Evolutionary conservation across 2,888 invertebrate genomes (phyloP).

Genomic region (Eupsilia transversa): DNA sequence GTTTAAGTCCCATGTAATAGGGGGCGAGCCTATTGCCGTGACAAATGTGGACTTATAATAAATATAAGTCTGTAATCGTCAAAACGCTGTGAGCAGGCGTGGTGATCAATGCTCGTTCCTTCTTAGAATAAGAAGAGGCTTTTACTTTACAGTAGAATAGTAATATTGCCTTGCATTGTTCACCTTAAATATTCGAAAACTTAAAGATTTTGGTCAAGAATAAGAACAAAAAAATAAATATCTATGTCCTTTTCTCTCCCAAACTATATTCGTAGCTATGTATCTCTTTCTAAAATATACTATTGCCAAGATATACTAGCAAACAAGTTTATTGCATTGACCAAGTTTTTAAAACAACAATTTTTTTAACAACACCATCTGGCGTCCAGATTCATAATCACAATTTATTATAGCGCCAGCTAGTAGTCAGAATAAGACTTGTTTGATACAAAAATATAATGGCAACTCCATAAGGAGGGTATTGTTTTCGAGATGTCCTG

Average conservation of each 20-base stretch:
- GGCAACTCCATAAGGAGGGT: not conserved
- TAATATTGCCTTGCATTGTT: not conserved
- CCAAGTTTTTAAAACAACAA: conserved; percentile 46
- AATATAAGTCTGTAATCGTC: not conserved
- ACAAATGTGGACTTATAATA: not conserved
- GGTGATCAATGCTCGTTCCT: not conserved
- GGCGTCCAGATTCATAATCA: conserved; percentile 21
- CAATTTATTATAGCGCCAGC: conserved; percentile 33
- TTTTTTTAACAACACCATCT: conserved; percentile 56
- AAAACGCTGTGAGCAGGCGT: not conserved
- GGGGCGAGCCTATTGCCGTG: not conserved
- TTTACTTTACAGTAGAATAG: not conserved
- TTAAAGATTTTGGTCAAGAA: not conserved
- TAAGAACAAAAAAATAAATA: not conserved
- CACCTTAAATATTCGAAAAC: no score
- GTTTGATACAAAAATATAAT: not conserved
- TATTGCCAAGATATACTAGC: conserved; percentile 28
- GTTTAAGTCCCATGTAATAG: not conserved
- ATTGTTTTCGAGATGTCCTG: not conserved
- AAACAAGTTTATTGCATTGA: conserved; percentile 43
- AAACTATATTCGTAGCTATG: not conserved
- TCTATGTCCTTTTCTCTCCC: not conserved
- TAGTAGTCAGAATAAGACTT: conserved; percentile 14
- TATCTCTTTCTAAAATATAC: not conserved
- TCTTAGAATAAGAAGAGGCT: not conserved